These are phyloP conservation scores for Sinhomidia bicolor DNA, from an alignment of 2,888 invertebrate genomes.

Conservation along the genomic window DNA sequence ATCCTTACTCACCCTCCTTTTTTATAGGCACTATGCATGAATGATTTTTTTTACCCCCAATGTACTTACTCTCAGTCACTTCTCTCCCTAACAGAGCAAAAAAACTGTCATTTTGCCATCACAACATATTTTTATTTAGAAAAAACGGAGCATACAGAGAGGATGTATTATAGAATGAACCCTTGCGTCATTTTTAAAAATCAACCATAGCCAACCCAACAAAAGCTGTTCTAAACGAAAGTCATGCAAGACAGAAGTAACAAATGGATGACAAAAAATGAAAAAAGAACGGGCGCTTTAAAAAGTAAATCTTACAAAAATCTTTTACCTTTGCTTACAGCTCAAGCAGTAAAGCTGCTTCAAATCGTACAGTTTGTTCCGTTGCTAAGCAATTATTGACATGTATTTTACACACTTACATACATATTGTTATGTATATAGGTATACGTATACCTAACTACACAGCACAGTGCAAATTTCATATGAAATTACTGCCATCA, in stretches of 20 bases:
- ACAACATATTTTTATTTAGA: conserved; percentile 37
- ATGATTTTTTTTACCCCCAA: conserved; percentile 27
- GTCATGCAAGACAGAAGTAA: not conserved
- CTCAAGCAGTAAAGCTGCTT: not conserved
- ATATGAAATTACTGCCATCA: no score
- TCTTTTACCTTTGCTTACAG: not conserved
- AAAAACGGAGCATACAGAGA: not conserved
- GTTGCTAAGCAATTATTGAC: not conserved
- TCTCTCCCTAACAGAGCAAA: conserved; percentile 33
- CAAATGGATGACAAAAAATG: no score
- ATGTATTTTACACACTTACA: not conserved
- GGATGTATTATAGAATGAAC: conserved; percentile 29
- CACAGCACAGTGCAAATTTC: no score
- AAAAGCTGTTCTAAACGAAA: not conserved
- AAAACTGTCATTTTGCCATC: conserved; percentile 54
- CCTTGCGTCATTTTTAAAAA: conserved; percentile 24
- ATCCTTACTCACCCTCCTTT: not conserved
- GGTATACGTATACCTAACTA: no score
- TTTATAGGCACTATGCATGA: conserved; percentile 33
- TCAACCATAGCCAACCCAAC: not conserved
- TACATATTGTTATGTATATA: no score
- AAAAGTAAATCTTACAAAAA: conserved; percentile 7
- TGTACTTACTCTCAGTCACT: conserved; percentile 57
- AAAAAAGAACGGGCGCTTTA: not conserved
- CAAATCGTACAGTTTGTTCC: not conserved